phyloP scores from a whole-genome alignment of 2,888 invertebrate species.

The Tholera decimalis region DNA sequence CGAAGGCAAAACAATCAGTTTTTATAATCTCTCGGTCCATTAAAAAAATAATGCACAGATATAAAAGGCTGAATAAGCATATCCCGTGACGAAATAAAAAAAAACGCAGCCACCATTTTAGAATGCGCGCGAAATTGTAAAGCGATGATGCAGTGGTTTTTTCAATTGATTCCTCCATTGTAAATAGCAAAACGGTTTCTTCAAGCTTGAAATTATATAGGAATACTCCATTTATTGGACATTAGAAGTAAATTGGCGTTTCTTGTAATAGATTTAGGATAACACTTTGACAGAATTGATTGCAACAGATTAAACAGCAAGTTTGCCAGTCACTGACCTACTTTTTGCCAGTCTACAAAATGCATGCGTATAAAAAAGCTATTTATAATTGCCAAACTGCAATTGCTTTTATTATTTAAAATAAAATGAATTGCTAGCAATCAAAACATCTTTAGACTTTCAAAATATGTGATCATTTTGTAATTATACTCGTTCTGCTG shows the following conservation, averaged over 20 bases:
- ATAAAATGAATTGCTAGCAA: constrained; percentile 36
- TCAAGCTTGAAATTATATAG: constrained; percentile 59
- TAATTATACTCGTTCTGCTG: constrained; percentile 11
- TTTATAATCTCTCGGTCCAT: constrained; percentile 18
- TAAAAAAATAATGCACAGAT: constrained; percentile 77
- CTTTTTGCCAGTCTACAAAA: constrained; percentile 42
- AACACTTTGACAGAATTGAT: constrained; percentile 65
- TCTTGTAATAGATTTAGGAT: constrained; percentile 63
- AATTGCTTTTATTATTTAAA: constrained; percentile 23
- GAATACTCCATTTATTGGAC: constrained; percentile 55
- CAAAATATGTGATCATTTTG: constrained; percentile 24
- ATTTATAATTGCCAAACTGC: constrained; percentile 34
- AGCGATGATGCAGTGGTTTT: constrained; percentile 73
- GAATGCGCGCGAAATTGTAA: constrained; percentile 79
- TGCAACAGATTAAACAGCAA: constrained; percentile 62
- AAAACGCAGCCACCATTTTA: constrained; percentile 61
- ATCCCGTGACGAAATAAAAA: constrained; percentile 73
- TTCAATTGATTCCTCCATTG: constrained; percentile 63
- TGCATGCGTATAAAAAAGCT: constrained; percentile 44
- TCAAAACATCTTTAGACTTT: constrained; percentile 36
- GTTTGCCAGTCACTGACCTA: constrained; percentile 63
- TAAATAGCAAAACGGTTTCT: constrained; percentile 60
- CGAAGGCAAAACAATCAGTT: constrained; percentile 58
- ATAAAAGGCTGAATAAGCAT: constrained; percentile 73
- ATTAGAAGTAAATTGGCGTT: constrained; percentile 56